Conservation (phyloP, 2,888 invertebrate genomes). For the Drosophila ustulata region DNA sequence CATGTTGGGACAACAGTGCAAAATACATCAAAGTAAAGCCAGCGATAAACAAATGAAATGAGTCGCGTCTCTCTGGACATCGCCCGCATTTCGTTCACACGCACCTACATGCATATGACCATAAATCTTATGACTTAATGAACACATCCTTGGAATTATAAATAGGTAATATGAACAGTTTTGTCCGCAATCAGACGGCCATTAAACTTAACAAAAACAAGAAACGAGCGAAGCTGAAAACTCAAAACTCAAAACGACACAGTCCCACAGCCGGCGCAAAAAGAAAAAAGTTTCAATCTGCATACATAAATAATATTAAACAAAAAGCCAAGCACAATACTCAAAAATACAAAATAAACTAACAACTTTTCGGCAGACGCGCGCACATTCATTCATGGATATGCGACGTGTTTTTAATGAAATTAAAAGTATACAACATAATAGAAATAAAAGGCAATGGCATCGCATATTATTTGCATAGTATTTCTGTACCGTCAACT, state of each 20-base stretch:
- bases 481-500: conserved; percentile 33
- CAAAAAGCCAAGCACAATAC: conserved; percentile 53
- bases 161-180: conserved; percentile 53
- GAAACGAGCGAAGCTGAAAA: conserved; percentile 41
- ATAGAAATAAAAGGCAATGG: conserved; percentile 24
- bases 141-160: conserved; percentile 70
- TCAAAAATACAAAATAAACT: conserved; percentile 29
- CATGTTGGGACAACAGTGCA: conserved; percentile 34
- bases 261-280: conserved; percentile 42
- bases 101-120: conserved; percentile 21
- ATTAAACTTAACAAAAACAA: conserved; percentile 72
- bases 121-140: conserved; percentile 60
- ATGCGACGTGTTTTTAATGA: conserved; percentile 39
- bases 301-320: conserved; percentile 74
- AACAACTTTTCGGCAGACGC: conserved; percentile 48
- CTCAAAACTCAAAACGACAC: conserved; percentile 35
- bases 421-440: conserved; percentile 4
- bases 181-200: conserved; percentile 63
- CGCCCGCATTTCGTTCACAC: conserved; percentile 66
- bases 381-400: conserved; percentile 54
- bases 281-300: conserved; percentile 61
- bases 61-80: conserved; percentile 6
- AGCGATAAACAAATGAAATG: conserved; percentile 5
- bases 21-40: conserved; percentile 51
- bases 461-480: conserved; percentile 59